Base-by-base conservation (phyloP, 1,140 invertebrate genomes). In the Dinothrombium tinctorium region DNA sequence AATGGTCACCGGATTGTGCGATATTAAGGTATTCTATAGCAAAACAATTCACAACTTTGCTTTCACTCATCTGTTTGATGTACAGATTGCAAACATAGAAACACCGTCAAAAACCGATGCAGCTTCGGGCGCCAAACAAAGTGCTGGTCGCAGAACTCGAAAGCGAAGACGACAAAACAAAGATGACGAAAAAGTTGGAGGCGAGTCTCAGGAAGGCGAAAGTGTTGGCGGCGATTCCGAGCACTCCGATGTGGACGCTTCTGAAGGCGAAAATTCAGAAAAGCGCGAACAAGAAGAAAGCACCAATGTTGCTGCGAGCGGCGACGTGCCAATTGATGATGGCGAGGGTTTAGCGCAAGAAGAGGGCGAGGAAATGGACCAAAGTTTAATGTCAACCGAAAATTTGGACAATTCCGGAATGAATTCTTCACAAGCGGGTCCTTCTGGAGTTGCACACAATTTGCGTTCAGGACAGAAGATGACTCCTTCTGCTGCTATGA, bases 1-100 rank as follows among this genome's bases (percentile, higher is more conserved):
- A 9, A 74, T 78, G 55, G 80, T 86, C 28, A 83, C 67, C 60
- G 83, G 79, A 22, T 59, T 84, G 46, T 79, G 80, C 40, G 80
- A 86, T 52, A 78, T 86, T 5, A 38, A 38, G 37, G 37, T 38
- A 25, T 23, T 25, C 17, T 11, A 14, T 23, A 11, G 4, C 23
- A 3, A 26, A 4, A 8, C 9, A 24, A 15, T n/a, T 4, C 5
- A 4, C 5, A 28, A 28, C 4, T 28, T 24, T 3, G 12, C 9
- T 38, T 5, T 24, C 26, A 6, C 11, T 38, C 9, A 24, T 5
- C 5, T 24, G 4, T n/a, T 24, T 38, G 5, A 4, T 28, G 24
- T 38, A 11, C 3, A 20, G 37, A 11, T 20, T 8, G 11, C 11
- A 20, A 20, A 23, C 12, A 6, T 17, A n/a, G 37, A 38, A 24